Evolutionary conservation across 1,140 invertebrate species (phyloP).

Genomic region (Tribolium castaneum): DNA sequence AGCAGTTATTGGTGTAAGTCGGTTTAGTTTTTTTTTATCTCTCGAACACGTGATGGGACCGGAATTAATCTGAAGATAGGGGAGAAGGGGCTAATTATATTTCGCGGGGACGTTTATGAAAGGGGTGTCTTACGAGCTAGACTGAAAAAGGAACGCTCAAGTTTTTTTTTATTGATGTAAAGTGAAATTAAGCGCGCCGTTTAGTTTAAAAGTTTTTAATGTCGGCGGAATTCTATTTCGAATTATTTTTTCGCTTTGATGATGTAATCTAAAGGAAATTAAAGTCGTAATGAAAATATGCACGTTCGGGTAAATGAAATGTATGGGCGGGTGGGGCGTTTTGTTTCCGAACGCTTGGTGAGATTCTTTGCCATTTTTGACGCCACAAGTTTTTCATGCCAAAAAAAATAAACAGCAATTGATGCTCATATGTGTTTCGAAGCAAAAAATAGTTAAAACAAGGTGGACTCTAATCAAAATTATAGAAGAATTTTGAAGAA

Average conservation of each 20-base stretch:
- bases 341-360: not conserved
- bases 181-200: conserved; percentile 49
- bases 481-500: too few species aligned
- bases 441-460: too few species aligned
- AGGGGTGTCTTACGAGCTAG: conserved; percentile 34
- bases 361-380: too few species aligned
- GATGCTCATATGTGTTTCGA: too few species aligned
- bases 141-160: conserved; percentile 1
- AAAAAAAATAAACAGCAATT: too few species aligned
- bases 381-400: too few species aligned
- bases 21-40: conserved; percentile 50
- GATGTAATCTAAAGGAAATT: conserved; percentile 52
- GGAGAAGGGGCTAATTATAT: conserved; percentile 49
- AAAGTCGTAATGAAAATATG: conserved; percentile 51
- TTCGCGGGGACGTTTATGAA: conserved; percentile 47
- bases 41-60: conserved; percentile 41
- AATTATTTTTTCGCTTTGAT: conserved; percentile 46
- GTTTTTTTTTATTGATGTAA: conserved; percentile 51
- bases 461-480: too few species aligned
- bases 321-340: not conserved
- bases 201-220: conserved; percentile 49
- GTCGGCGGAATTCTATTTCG: conserved; percentile 43
- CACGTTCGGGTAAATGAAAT: conserved; percentile 19
- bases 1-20: conserved; percentile 52
- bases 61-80: conserved; percentile 47